A percentile compares a stretch with the other conserved stretches of the same genome.
Conservation (phyloP, 2,113 vertebrate genomes). For the Clarias macrocephalus region DNA sequence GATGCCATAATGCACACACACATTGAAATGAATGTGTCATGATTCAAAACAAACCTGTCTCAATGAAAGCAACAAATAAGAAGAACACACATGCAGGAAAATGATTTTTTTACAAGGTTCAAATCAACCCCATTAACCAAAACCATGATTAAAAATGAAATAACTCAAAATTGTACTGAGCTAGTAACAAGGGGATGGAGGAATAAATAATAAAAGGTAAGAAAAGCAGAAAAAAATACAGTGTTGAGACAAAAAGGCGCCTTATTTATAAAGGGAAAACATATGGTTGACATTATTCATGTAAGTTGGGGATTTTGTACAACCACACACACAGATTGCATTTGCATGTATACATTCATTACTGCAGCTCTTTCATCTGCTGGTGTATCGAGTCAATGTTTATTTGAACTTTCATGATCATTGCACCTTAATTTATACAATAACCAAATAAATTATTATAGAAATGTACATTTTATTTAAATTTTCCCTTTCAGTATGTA, state of each 20-base stretch:
- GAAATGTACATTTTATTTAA: background rate
- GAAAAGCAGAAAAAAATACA: too few species aligned
- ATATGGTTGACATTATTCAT: background rate
- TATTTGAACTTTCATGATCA: background rate
- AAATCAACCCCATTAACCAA: background rate
- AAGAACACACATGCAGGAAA: background rate
- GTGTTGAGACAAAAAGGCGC: too few species aligned
- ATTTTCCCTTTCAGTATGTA: background rate
- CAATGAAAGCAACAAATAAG: conserved; percentile 5
- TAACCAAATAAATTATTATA: background rate
- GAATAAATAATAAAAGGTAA: background rate
- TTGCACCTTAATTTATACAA: background rate
- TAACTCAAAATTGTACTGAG: background rate
- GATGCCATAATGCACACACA: background rate
- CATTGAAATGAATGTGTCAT: background rate
- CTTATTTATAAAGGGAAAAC: too few species aligned
- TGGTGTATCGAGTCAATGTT: background rate
- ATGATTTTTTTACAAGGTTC: background rate
- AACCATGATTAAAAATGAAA: background rate
- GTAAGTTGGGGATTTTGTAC: background rate
- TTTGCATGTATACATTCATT: background rate
- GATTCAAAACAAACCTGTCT: background rate
- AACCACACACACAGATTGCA: background rate
- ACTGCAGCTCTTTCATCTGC: background rate
- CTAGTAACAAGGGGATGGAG: background rate